Conservation (phyloP, 1,140 invertebrate genomes). For the Philopotamus ludificatus region DNA sequence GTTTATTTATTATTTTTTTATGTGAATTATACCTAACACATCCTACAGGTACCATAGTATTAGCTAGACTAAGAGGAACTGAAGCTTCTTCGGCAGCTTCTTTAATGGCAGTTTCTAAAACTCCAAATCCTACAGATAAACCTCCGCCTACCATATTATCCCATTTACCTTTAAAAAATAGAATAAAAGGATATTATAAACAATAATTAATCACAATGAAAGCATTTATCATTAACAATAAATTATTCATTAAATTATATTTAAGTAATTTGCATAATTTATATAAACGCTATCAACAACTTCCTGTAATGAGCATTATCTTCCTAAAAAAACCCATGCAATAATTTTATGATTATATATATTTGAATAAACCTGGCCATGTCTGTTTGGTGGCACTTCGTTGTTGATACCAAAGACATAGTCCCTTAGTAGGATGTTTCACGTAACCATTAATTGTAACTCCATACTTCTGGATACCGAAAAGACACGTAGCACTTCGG, state of each 20-base stretch:
- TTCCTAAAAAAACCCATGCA: background rate
- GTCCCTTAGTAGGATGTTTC: conserved; percentile 74
- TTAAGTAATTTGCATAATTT: background rate
- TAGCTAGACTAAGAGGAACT: conserved; percentile 70
- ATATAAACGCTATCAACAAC: background rate
- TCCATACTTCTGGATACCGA: conserved; percentile 91
- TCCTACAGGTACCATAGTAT: conserved; percentile 74
- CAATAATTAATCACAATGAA: too few species aligned
- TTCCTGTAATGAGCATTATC: background rate
- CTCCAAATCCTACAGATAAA: conserved; percentile 80
- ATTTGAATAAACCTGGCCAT: conserved; percentile 81
- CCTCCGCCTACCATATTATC: conserved; percentile 95
- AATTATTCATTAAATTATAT: too few species aligned
- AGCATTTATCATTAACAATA: too few species aligned
- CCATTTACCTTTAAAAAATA: conserved; percentile 64
- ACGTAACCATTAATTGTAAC: conserved; percentile 94
- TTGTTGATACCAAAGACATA: conserved; percentile 92
- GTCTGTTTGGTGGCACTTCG: conserved; percentile 88
- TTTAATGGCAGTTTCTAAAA: conserved; percentile 86
- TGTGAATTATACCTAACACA: conserved; percentile 70
- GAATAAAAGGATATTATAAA: background rate
- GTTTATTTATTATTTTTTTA: background rate
- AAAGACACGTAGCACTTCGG: conserved; percentile 85
- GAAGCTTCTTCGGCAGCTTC: conserved; percentile 94
- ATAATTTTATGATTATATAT: too few species aligned